Evolutionary conservation across 1,140 invertebrate species (phyloP).

Genomic region (Cephus cinctus): DNA sequence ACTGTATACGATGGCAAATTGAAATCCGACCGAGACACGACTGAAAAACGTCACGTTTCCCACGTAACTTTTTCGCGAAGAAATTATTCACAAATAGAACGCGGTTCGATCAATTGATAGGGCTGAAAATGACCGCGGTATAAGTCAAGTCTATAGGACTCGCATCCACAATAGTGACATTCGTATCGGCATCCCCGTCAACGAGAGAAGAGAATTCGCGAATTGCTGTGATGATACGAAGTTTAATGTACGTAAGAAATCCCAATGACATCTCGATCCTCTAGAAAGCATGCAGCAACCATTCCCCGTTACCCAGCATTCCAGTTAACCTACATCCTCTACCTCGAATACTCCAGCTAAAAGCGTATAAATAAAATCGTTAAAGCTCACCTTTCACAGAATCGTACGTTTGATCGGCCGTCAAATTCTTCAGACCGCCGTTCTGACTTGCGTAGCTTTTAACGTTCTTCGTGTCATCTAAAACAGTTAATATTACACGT

Average conservation of each 20-base stretch:
- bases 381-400: slow-evolving; percentile 36
- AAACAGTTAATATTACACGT: slow-evolving; percentile 15
- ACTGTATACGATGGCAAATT: too few relatives aligned
- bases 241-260: too few relatives aligned
- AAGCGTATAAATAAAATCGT: slow-evolving; percentile 5
- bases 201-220: slow-evolving; percentile 2
- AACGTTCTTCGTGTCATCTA: slow-evolving; percentile 42
- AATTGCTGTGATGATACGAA: slow-evolving; percentile 3
- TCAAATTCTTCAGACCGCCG: slow-evolving; percentile 33
- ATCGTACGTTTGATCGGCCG: slow-evolving; percentile 25
- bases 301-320: slow-evolving; percentile 21
- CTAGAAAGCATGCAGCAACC: slow-evolving; percentile 26
- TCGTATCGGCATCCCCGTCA: slow-evolving; percentile 19
- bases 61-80: too few relatives aligned
- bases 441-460: slow-evolving; percentile 36
- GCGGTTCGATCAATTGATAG: too few relatives aligned
- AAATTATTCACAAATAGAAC: too few relatives aligned
- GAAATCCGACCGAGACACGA: too few relatives aligned
- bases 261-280: too few relatives aligned
- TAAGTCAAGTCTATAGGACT: too few relatives aligned
- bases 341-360: neutral
- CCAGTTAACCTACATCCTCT: slow-evolving; percentile 9
- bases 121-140: too few relatives aligned
- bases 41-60: too few relatives aligned
- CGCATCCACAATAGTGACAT: neutral